Evolutionary conservation across 2,888 invertebrate genomes (phyloP).

Genomic region (Hyles lineata): DNA sequence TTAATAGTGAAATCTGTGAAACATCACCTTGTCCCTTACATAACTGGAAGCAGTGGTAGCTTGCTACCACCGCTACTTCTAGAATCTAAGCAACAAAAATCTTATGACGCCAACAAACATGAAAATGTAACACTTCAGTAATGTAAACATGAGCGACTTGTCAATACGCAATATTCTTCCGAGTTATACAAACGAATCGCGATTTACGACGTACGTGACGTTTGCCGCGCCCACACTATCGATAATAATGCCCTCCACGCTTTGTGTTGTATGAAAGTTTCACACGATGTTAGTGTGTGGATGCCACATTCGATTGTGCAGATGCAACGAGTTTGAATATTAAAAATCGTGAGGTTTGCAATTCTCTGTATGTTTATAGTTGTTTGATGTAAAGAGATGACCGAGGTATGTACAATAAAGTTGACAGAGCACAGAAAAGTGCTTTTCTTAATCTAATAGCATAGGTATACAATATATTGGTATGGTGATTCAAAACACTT

Average conservation of each 20-base stretch:
- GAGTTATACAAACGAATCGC: not conserved
- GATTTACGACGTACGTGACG: conserved; percentile 16
- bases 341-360: not conserved
- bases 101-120: not conserved
- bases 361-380: no score
- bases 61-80: no score
- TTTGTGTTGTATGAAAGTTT: not conserved
- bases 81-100: no score
- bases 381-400: no score
- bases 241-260: not conserved
- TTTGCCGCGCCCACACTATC: not conserved
- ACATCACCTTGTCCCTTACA: no score
- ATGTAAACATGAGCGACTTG: conserved; percentile 16
- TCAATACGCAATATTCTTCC: conserved; percentile 21
- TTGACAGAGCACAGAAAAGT: not conserved
- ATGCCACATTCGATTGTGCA: not conserved
- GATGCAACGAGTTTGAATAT: not conserved
- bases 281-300: not conserved
- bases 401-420: not conserved
- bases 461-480: no score
- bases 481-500: no score
- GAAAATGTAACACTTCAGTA: conserved; percentile 12
- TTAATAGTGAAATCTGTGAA: no score
- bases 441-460: not conserved
- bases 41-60: no score